A percentile compares a stretch with the other conserved stretches of the same genome.
Conservation (phyloP, 1,140 invertebrate genomes). For the Proales similis region DNA sequence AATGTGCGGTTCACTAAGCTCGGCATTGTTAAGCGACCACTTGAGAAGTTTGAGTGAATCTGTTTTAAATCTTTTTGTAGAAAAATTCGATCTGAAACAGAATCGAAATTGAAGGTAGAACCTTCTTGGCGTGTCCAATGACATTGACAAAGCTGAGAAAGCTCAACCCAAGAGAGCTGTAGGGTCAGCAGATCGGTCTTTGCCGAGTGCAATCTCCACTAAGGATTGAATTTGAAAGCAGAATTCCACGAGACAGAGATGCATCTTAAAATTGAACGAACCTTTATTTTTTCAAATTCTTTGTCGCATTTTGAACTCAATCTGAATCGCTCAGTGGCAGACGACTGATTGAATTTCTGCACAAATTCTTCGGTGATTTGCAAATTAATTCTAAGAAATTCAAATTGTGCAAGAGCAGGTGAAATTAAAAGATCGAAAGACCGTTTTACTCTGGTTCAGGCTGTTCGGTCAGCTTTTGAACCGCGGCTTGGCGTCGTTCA, state of each 20-base stretch:
- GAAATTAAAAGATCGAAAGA: slow-evolving; percentile 5
- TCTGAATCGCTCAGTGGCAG: slow-evolving; percentile 44
- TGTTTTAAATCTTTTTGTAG: too few relatives aligned
- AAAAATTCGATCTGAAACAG: too few relatives aligned
- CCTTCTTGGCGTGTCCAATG: slow-evolving; percentile 51
- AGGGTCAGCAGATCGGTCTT: slow-evolving; percentile 44
- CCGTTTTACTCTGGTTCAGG: background rate
- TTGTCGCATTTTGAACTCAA: slow-evolving; percentile 47
- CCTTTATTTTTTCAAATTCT: slow-evolving; percentile 51
- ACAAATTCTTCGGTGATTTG: slow-evolving; percentile 52
- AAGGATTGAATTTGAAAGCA: background rate
- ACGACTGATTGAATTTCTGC: slow-evolving; percentile 46
- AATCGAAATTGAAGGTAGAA: too few relatives aligned
- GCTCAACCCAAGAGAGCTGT: slow-evolving; percentile 50
- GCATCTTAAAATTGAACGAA: slow-evolving; percentile 36
- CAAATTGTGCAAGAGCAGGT: background rate
- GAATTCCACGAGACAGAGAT: too few relatives aligned
- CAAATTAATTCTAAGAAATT: slow-evolving; percentile 45
- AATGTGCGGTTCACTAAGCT: slow-evolving; percentile 47
- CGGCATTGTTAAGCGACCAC: slow-evolving; percentile 46
- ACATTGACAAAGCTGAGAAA: slow-evolving; percentile 50
- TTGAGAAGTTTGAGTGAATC: slow-evolving; percentile 20
- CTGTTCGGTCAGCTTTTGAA: background rate
- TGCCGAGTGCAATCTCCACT: background rate
- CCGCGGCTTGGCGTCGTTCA: slow-evolving; percentile 44